Conservation (phyloP, 2,797 vertebrate genomes). For the Gymnocypris eckloni region DNA sequence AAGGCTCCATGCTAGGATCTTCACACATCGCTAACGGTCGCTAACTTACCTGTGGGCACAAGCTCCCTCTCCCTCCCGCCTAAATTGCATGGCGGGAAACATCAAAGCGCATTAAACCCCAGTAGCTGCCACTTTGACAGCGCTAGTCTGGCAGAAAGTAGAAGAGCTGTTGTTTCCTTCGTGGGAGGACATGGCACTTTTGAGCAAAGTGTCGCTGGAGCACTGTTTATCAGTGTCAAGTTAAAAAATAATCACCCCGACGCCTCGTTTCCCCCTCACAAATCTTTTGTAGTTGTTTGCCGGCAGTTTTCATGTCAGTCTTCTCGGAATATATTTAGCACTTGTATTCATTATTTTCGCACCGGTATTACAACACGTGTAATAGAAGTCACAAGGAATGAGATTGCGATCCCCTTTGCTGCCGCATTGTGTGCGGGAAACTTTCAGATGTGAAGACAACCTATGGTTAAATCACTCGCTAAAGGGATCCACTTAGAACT, state of each 20-base stretch:
- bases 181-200: conserved; percentile 60
- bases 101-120: conserved; percentile 57
- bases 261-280: conserved; percentile 39
- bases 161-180: conserved; percentile 55
- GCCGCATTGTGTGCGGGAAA: conserved; percentile 46
- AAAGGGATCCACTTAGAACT: conserved; percentile 30
- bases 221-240: conserved; percentile 59
- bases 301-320: conserved; percentile 52
- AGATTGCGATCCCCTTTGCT: conserved; percentile 43
- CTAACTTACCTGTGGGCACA: conserved; percentile 44
- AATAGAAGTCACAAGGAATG: conserved; percentile 53
- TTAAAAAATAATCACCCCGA: conserved; percentile 54
- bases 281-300: conserved; percentile 54
- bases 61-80: conserved; percentile 23
- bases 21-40: conserved; percentile 18
- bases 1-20: conserved; percentile 34
- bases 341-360: conserved; percentile 55
- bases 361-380: conserved; percentile 47
- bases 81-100: conserved; percentile 31
- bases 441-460: conserved; percentile 47
- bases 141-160: conserved; percentile 47
- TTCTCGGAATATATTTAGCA: conserved; percentile 54
- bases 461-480: conserved; percentile 41
- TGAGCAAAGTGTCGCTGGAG: conserved; percentile 49
- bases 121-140: conserved; percentile 55